Base-by-base conservation (phyloP, 1,140 invertebrate genomes). In the Drosophila suzukii region DNA sequence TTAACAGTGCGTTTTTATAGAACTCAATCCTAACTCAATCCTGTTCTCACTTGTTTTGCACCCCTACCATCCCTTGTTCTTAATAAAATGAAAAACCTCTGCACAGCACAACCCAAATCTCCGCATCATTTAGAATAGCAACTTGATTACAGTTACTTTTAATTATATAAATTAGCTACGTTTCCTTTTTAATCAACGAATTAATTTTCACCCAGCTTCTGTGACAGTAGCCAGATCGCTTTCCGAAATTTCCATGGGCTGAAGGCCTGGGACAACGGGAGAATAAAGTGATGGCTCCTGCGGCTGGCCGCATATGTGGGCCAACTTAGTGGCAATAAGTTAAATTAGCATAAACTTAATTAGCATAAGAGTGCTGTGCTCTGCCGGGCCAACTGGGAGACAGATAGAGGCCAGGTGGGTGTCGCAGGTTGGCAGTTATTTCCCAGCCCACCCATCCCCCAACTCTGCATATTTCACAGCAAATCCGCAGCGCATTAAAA, bases 331-430 rank as follows among this genome's bases (percentile, higher is more conserved):
- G 80, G 83, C 84, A 83, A 88, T 88, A 88, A 89, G 83, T 88
- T 88, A 88, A 88, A 88, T 88, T 88, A 88, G 83, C 84, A 88
- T 88, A 88, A 88, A 88, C 83, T 89, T 88, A 88, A 88, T 88
- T 88, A 88, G 83, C 84, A 88, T 88, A 88, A 88, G 86, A 88
- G 83, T 88, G 83, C 32, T 10, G 32, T 34, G 32, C 32, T 10
- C 6, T 2, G 7, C 73, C 66, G 83, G 84, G 67, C 80, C 80
- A 84, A 80, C 70, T 62, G 81, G 80, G 81, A 84, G 67, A 75
- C 67, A 71, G 68, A 71, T 71, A 43, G 68, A 43, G 68, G 44
- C 66, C 68, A 71, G 66, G 43, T 71, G 50, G 68, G 49, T 24
- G 73, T 43, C 15, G 24, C 61, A 61, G 8, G 63, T 11, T 17